These are phyloP conservation scores for Casuarius casuarius DNA, from an alignment of 2,113 vertebrate species.

Conservation along the genomic window DNA sequence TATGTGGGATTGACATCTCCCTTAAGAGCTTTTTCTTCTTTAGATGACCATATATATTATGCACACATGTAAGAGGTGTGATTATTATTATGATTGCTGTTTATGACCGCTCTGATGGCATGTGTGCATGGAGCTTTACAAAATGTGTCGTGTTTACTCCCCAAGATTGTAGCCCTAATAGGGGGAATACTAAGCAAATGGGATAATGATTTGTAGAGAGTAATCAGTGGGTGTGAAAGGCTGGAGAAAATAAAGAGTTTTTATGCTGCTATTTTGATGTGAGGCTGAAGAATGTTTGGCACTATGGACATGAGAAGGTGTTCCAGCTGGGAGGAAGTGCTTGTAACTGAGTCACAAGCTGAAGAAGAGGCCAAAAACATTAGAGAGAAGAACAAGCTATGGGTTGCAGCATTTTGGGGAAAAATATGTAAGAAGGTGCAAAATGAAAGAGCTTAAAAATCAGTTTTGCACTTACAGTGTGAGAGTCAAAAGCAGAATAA, in stretches of 20 bases:
- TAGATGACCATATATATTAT: neutral
- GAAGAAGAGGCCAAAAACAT: neutral
- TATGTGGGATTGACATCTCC: neutral
- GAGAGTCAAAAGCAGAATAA: neutral
- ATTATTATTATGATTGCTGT: neutral
- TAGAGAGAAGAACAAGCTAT: neutral
- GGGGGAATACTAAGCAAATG: neutral
- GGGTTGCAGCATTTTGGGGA: neutral
- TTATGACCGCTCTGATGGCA: neutral
- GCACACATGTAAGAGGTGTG: neutral
- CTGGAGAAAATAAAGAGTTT: neutral
- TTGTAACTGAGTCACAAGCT: neutral
- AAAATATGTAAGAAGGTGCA: neutral
- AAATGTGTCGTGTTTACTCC: neutral
- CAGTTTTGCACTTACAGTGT: neutral
- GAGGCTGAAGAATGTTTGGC: neutral
- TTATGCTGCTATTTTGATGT: neutral
- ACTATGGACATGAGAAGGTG: neutral
- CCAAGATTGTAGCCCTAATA: neutral
- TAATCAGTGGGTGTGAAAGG: neutral
- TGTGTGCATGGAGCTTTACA: neutral
- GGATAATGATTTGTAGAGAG: neutral
- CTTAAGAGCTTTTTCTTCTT: neutral
- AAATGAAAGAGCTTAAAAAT: neutral
- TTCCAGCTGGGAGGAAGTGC: neutral